Conservation (phyloP, 2,113 vertebrate species). For the Azemiops feae region DNA sequence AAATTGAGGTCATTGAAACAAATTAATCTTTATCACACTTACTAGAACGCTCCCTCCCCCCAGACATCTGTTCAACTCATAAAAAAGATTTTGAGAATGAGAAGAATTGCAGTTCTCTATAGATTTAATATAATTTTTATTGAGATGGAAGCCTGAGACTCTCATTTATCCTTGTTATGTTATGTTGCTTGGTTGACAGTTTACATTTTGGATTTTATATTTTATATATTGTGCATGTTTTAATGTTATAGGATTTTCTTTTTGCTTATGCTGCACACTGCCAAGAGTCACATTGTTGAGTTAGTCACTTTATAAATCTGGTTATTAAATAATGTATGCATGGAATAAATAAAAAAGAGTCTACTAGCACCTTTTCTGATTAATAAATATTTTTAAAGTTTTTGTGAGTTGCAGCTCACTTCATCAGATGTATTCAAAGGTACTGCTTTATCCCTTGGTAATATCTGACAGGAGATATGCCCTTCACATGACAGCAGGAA, state of each 20-base stretch:
- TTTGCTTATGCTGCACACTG: neutral
- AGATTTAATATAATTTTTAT: neutral
- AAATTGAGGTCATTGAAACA: neutral
- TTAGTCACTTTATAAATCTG: neutral
- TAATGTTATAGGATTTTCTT: neutral
- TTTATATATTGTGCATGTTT: neutral
- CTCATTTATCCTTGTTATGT: neutral
- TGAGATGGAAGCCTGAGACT: fast-evolving
- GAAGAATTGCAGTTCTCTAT: neutral
- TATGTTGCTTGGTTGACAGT: neutral
- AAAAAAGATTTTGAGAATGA: neutral
- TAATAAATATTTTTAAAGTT: neutral
- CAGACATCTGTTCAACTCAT: neutral
- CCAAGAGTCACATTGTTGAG: neutral
- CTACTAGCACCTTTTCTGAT: neutral
- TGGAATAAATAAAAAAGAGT: neutral
- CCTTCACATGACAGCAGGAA: neutral
- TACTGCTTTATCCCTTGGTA: neutral
- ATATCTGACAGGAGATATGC: neutral
- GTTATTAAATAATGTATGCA: neutral
- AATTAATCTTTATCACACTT: neutral
- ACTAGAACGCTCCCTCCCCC: neutral
- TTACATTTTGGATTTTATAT: neutral
- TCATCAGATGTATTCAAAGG: neutral
- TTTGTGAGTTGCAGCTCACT: neutral